A percentile compares a stretch with the other conserved stretches of the same genome.
These are phyloP conservation scores for Elysia chlorotica DNA, from an alignment of 1,140 invertebrate species.

Conservation along the genomic window DNA sequence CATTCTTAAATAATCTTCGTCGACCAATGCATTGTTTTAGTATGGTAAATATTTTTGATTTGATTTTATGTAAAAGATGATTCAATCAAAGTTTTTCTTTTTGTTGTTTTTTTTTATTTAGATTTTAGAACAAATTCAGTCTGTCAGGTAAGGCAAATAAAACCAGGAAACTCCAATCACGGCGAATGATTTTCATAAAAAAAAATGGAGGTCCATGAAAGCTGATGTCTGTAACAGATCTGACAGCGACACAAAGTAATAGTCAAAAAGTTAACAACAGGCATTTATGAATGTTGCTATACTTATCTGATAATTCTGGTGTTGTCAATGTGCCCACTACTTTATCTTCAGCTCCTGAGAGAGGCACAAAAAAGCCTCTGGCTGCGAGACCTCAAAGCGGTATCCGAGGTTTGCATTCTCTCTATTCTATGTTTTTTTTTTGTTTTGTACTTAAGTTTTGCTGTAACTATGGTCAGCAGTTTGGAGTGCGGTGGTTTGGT, in stretches of 20 bases:
- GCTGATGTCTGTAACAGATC: background rate
- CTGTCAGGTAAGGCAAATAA: no score
- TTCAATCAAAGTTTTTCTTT: no score
- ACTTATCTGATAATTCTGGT: background rate
- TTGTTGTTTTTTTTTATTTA: no score
- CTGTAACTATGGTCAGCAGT: no score
- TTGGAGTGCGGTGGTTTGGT: no score
- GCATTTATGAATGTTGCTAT: background rate
- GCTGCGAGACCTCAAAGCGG: conserved; percentile 20
- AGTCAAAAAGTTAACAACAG: background rate
- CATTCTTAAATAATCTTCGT: no score
- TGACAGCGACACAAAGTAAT: background rate
- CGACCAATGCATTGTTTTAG: no score
- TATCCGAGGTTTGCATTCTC: conserved; percentile 23
- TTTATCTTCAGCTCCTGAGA: conserved; percentile 26
- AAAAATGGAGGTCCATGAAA: background rate
- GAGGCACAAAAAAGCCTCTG: conserved; percentile 27
- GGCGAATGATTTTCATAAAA: background rate
- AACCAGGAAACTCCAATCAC: no score
- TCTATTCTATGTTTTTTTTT: background rate
- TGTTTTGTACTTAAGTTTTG: no score
- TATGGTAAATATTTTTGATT: no score
- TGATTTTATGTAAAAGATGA: no score
- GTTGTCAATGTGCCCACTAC: conserved; percentile 21
- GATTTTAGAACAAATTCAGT: no score